Evolutionary conservation across 2,113 vertebrate species (phyloP), one percentile per base, ranked within the genome.

Genomic region (Mobula birostris): DNA sequence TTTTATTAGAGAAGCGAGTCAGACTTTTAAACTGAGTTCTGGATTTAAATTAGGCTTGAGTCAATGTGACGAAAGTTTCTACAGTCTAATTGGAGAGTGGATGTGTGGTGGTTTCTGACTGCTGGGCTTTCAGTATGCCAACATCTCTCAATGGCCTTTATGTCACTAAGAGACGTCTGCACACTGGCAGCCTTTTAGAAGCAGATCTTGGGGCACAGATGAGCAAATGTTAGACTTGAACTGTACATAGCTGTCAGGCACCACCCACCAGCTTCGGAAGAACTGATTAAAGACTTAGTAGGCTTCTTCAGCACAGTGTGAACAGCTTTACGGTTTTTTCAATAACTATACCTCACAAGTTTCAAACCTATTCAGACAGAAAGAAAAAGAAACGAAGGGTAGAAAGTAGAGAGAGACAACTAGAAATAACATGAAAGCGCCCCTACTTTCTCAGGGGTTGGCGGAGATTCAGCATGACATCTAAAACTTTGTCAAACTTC

Each of bases 281-380:
- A 90, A 90, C 61, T 90, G 83, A 88, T 88, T 66, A n/a, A 90
- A n/a, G 83, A 61, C 56, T 61, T 27, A 90, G 56, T 24, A 88
- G 61, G 12, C n/a, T 61, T 68, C 63, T 66, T n/a, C 19, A 2
- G 27, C 61, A 68, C 61, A 5, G n/a, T 32, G 85, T 17, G 61
- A 88, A 15, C 12, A 32, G 29, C n/a, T 32, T 29, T 88, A n/a
- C 7, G n/a, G 15, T 63, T 24, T 90, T 36, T 68, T 90, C 7
- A 32, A 17, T 83, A 56, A 56, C 80, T 24, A 21, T 83, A 58
- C 9, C 40, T 24, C 83, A 17, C 14, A 61, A 29, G 58, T 88
- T 63, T 87, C 83, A 87, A 87, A 88, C 85, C 58, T 66, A 66
- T 63, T 63, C 83, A 61, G 24, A n/a, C 1, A 14, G 24, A 29